A percentile compares a stretch with the other conserved stretches of the same genome.
phyloP scores from a whole-genome alignment of 1,140 invertebrate genomes.

The Lanistes nyassanus region DNA sequence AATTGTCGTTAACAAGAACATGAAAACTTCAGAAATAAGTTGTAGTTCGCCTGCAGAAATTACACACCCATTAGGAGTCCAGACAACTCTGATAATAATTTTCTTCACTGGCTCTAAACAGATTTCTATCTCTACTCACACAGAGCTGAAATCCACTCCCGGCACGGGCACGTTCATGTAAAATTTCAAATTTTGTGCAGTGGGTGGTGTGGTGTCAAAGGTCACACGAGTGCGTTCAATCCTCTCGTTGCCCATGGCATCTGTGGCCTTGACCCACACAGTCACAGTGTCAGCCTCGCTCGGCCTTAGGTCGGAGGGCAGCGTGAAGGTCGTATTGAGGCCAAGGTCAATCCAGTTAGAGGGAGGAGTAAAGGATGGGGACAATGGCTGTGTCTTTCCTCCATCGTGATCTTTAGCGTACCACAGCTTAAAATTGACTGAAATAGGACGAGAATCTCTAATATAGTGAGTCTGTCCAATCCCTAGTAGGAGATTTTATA shows the following conservation, averaged over 20 bases:
- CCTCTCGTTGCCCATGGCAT: slow-evolving; percentile 30
- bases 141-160: neutral
- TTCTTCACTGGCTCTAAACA: too few relatives aligned
- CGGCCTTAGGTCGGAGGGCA: neutral
- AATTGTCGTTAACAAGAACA: too few relatives aligned
- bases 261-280: slow-evolving; percentile 33
- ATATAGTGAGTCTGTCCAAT: too few relatives aligned
- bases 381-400: neutral
- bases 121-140: neutral
- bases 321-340: neutral
- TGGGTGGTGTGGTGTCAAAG: slow-evolving; percentile 21
- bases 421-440: slow-evolving; percentile 18
- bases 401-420: neutral
- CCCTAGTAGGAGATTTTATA: too few relatives aligned
- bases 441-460: too few relatives aligned
- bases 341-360: neutral
- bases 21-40: too few relatives aligned
- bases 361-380: neutral
- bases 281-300: slow-evolving; percentile 22
- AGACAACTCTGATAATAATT: too few relatives aligned
- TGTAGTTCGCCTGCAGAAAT: too few relatives aligned
- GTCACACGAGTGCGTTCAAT: slow-evolving; percentile 19
- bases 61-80: too few relatives aligned
- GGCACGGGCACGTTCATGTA: neutral
- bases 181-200: neutral